phyloP scores from a whole-genome alignment of 2,113 vertebrate genomes.

The Nettapus auritus region DNA sequence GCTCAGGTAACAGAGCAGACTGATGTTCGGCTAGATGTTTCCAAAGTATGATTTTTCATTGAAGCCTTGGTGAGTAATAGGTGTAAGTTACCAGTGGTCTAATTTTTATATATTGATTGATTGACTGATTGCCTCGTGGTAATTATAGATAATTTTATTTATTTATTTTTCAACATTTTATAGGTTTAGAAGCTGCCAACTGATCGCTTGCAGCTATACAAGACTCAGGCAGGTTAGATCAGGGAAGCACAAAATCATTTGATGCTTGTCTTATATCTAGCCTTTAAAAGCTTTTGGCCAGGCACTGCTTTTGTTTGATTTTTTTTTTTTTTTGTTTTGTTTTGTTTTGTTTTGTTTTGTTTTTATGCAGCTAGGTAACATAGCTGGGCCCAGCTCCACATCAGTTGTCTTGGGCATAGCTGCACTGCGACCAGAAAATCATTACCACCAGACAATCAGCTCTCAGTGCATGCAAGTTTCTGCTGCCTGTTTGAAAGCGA shows the following conservation, averaged over 20 bases:
- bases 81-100: neutral
- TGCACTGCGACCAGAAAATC: conserved; percentile 11
- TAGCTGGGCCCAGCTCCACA: neutral
- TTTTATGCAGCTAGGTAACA: conserved; percentile 13
- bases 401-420: neutral
- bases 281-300: neutral
- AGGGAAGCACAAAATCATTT: neutral
- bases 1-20: neutral
- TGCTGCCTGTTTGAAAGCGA: neutral
- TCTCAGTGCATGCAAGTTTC: neutral
- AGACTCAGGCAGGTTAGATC: neutral
- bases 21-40: neutral
- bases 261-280: neutral
- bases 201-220: neutral
- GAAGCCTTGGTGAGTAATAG: neutral
- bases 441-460: neutral
- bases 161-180: neutral
- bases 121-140: neutral
- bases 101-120: neutral
- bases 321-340: neutral
- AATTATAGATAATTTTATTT: neutral
- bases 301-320: neutral
- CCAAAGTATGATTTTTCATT: neutral
- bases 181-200: neutral
- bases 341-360: no score